Conservation (phyloP, 2,888 invertebrate genomes). For the Diaphora mendica region DNA sequence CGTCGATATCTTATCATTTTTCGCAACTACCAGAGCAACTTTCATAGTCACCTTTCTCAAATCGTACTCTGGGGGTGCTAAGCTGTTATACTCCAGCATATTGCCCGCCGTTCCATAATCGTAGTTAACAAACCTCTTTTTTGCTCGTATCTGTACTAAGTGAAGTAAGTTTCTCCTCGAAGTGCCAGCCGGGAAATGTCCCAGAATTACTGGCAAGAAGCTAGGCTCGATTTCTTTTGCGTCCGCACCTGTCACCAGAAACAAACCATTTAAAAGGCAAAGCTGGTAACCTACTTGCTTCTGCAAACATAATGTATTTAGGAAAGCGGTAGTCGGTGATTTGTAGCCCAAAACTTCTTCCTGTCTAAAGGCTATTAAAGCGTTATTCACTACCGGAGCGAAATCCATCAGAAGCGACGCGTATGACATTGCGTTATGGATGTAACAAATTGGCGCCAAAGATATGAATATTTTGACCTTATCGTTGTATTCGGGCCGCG, state of each 20-base stretch:
- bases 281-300: slow-evolving; percentile 45
- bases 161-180: slow-evolving; percentile 63
- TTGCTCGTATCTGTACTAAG: slow-evolving; percentile 52
- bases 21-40: slow-evolving; percentile 52
- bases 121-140: slow-evolving; percentile 55
- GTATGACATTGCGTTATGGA: slow-evolving; percentile 39
- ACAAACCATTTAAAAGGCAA: slow-evolving; percentile 46
- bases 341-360: slow-evolving; percentile 48
- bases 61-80: slow-evolving; percentile 59
- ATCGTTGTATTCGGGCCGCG: slow-evolving; percentile 84
- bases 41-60: slow-evolving; percentile 58
- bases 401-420: slow-evolving; percentile 28
- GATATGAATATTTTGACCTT: slow-evolving; percentile 83
- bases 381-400: slow-evolving; percentile 38
- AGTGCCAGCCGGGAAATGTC: slow-evolving; percentile 61
- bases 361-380: slow-evolving; percentile 22
- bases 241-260: slow-evolving; percentile 46
- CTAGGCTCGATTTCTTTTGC: slow-evolving; percentile 50
- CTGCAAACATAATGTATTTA: slow-evolving; percentile 48
- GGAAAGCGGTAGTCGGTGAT: slow-evolving; percentile 34
- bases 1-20: slow-evolving; percentile 59
- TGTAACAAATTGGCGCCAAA: slow-evolving; percentile 53
- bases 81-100: slow-evolving; percentile 48
- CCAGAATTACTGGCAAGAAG: slow-evolving; percentile 47
- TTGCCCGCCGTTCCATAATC: slow-evolving; percentile 61